Evolutionary conservation across 2,797 vertebrate species (phyloP).

Genomic region (Tokudaia tokunoshimensis): DNA sequence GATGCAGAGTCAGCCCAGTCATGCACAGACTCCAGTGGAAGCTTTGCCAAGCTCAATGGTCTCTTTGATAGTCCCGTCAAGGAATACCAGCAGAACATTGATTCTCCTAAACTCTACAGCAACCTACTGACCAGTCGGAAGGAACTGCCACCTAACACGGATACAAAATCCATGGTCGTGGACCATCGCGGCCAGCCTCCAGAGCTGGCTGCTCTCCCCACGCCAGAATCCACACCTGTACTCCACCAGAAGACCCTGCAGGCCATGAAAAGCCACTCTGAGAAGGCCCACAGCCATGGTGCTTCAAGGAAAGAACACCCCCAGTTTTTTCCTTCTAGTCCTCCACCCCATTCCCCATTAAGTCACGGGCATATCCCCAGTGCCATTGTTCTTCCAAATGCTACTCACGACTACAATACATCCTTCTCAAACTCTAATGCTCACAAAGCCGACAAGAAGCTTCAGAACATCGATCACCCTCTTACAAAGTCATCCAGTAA

Average conservation of each 20-base stretch:
- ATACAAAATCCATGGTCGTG: constrained; percentile 95
- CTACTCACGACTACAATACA: constrained; percentile 95
- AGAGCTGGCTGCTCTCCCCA: constrained; percentile 96
- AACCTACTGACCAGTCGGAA: constrained; percentile 95
- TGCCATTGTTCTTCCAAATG: constrained; percentile 98
- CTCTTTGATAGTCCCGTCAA: constrained; percentile 98
- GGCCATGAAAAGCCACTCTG: constrained; percentile 95
- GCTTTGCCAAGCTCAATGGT: constrained; percentile 97
- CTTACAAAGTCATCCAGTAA: constrained; percentile 91
- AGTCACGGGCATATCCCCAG: constrained; percentile 97
- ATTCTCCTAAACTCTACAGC: constrained; percentile 97
- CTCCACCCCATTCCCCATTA: constrained; percentile 93
- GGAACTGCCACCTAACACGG: constrained; percentile 92
- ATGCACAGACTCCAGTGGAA: constrained; percentile 96
- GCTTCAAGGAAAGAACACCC: constrained; percentile 93
- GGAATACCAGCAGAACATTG: constrained; percentile 96
- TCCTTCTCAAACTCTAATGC: constrained; percentile 93
- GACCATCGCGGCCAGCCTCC: constrained; percentile 95
- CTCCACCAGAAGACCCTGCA: constrained; percentile 97
- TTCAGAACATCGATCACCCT: constrained; percentile 91
- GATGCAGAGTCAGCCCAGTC: constrained; percentile 96
- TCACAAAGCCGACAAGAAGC: constrained; percentile 94
- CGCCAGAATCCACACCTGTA: constrained; percentile 97
- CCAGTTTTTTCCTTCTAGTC: constrained; percentile 94
- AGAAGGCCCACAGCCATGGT: constrained; percentile 91